These are phyloP conservation scores for Orycteropus afer DNA, from an alignment of 2,113 vertebrate genomes.

Conservation along the genomic window DNA sequence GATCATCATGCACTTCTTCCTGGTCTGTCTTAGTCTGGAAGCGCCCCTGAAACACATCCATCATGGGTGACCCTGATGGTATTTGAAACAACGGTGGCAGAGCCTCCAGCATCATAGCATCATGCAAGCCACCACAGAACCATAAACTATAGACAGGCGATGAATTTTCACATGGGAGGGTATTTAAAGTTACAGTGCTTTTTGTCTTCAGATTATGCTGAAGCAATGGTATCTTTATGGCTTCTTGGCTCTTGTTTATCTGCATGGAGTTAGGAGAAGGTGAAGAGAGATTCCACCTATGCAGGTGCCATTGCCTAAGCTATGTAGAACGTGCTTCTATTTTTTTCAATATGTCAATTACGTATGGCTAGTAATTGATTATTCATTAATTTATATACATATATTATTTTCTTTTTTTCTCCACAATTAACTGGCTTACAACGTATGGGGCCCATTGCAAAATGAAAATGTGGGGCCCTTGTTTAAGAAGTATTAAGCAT, in stretches of 20 bases:
- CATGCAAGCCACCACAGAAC: too few species aligned
- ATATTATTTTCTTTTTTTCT: not conserved
- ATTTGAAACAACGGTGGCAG: not conserved
- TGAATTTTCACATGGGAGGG: not conserved
- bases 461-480: not conserved
- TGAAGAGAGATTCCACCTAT: not conserved
- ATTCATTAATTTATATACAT: conserved; percentile 22
- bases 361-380: conserved; percentile 3
- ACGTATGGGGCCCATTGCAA: not conserved
- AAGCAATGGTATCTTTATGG: rapidly evolving
- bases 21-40: not conserved
- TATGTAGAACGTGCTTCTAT: not conserved
- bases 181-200: not conserved
- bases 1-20: not conserved
- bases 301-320: not conserved
- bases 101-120: too few species aligned
- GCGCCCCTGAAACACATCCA: not conserved
- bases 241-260: not conserved
- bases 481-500: not conserved
- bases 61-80: too few species aligned
- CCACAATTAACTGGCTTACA: not conserved
- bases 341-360: not conserved
- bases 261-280: not conserved
- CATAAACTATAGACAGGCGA: too few species aligned
- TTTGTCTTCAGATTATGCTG: not conserved